Evolutionary conservation across 1,140 invertebrate species (phyloP).

Genomic region (Tetragonula clypearis): DNA sequence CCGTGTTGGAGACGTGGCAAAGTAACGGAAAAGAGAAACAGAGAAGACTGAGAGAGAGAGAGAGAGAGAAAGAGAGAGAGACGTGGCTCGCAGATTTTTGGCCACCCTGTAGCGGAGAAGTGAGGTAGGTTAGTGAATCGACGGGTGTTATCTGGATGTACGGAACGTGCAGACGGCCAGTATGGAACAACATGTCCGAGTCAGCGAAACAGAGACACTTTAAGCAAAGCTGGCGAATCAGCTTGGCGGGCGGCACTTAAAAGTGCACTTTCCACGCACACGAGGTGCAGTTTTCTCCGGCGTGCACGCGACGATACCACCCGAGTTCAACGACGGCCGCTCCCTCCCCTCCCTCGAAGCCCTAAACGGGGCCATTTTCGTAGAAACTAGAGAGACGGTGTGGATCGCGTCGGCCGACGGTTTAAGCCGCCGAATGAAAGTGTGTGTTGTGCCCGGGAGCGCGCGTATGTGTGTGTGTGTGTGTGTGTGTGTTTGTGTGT

Average conservation of each 20-base stretch:
- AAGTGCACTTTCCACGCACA: constrained; percentile 42
- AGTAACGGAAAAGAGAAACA: background rate
- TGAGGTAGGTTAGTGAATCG: constrained; percentile 78
- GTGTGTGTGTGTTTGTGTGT: background rate
- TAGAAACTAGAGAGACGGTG: constrained; percentile 5
- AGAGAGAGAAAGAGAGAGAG: background rate
- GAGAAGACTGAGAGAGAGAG: too few species aligned
- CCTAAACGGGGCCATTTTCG: constrained; percentile 47
- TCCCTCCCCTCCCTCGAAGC: constrained; percentile 6
- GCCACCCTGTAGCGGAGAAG: constrained; percentile 69
- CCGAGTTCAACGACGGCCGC: constrained; percentile 20
- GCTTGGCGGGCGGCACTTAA: constrained; percentile 46
- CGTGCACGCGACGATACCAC: background rate
- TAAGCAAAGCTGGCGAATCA: constrained; percentile 61
- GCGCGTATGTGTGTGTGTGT: background rate
- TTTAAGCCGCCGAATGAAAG: constrained; percentile 23
- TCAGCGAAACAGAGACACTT: constrained; percentile 70
- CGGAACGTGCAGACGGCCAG: constrained; percentile 72
- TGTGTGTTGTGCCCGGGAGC: too few species aligned
- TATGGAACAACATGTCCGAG: constrained; percentile 73
- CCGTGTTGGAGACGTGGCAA: too few species aligned
- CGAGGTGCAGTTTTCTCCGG: constrained; percentile 22
- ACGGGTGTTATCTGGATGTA: constrained; percentile 75
- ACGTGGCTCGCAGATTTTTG: constrained; percentile 56
- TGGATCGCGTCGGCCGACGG: background rate